Conservation (phyloP, 2,888 invertebrate species). For the Oxyteleia sp. region DNA sequence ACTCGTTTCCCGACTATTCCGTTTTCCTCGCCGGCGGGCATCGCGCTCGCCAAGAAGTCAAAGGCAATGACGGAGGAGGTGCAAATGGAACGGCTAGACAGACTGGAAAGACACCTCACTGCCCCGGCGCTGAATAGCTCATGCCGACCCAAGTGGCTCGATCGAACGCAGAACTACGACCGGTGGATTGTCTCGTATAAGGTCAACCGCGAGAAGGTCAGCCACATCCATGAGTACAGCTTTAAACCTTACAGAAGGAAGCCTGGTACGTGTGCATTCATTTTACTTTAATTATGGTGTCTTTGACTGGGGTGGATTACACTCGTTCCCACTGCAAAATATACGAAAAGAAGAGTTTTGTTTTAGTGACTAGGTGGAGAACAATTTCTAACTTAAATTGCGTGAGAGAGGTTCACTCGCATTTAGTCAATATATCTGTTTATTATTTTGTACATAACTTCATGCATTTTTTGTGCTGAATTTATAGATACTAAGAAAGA, state of each 20-base stretch:
- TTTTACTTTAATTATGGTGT: too few species aligned
- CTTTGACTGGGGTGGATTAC: too few species aligned
- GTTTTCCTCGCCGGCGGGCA: constrained; percentile 89
- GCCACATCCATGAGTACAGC: constrained; percentile 83
- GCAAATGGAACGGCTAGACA: constrained; percentile 88
- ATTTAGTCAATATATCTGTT: too few species aligned
- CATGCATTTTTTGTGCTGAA: too few species aligned
- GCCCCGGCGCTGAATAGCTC: constrained; percentile 86
- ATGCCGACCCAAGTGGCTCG: constrained; percentile 84
- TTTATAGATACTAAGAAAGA: too few species aligned
- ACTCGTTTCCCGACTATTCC: constrained; percentile 88
- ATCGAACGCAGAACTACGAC: constrained; percentile 78
- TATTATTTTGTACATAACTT: too few species aligned
- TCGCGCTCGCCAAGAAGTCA: constrained; percentile 88
- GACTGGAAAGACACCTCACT: constrained; percentile 88
- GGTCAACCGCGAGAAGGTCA: constrained; percentile 81
- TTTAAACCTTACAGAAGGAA: constrained; percentile 82
- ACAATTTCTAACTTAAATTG: too few species aligned
- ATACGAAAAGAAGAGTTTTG: too few species aligned
- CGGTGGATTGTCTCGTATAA: constrained; percentile 84
- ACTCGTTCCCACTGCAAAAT: too few species aligned
- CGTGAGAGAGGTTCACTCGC: too few species aligned
- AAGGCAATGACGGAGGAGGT: constrained; percentile 88
- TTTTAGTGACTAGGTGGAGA: too few species aligned
- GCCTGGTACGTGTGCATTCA: too few species aligned